Conservation (phyloP, 2,797 vertebrate genomes). For the Lepilemur septentrionalis region DNA sequence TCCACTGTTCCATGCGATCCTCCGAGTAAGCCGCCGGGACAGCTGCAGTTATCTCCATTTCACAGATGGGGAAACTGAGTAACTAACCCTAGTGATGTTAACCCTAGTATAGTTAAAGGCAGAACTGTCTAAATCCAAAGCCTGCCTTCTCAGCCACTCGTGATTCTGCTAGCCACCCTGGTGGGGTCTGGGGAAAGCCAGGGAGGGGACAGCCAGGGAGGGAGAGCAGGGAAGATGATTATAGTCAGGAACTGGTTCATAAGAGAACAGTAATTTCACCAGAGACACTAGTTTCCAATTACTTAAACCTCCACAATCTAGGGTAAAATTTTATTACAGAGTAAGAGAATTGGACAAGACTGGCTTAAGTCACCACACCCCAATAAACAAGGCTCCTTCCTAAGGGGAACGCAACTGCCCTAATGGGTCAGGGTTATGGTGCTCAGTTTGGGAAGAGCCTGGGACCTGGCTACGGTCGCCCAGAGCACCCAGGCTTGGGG, state of each 20-base stretch:
- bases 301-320: background rate
- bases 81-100: background rate
- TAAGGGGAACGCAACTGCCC: background rate
- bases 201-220: background rate
- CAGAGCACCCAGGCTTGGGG: fast-evolving
- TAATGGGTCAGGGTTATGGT: background rate
- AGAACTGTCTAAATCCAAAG: background rate
- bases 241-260: background rate
- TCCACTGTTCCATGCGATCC: background rate
- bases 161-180: background rate
- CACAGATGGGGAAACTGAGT: background rate
- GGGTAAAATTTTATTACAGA: background rate
- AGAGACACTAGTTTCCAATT: background rate
- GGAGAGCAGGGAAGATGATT: background rate
- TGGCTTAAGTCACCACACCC: background rate
- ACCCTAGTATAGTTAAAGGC: background rate
- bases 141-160: background rate
- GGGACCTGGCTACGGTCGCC: background rate
- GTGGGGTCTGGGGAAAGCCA: background rate
- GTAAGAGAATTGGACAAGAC: background rate
- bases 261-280: background rate
- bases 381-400: background rate
- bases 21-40: background rate
- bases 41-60: background rate
- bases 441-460: background rate